A percentile compares a stretch with the other conserved stretches of the same genome.
Conservation (phyloP, 2,113 vertebrate genomes). For the Phasianus colchicus region DNA sequence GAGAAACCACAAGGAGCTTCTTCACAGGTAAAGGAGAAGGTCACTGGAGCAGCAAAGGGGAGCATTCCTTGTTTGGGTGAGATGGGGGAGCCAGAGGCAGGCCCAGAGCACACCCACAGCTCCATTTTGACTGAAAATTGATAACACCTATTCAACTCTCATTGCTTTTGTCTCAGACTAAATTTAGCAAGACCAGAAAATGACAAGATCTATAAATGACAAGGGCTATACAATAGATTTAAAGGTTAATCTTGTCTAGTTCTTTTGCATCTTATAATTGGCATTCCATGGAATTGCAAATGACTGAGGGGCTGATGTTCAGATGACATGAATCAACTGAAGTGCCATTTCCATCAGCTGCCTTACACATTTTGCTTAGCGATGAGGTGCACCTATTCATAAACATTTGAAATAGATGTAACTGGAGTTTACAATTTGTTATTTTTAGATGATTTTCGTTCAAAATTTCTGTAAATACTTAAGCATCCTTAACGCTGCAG, state of each 20-base stretch:
- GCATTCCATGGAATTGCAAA: background rate
- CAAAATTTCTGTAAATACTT: background rate
- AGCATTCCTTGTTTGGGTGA: rapidly evolving
- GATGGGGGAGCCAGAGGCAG: background rate
- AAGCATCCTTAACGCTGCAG: background rate
- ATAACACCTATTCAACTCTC: background rate
- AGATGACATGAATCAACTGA: background rate
- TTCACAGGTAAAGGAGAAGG: background rate
- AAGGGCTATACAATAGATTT: background rate
- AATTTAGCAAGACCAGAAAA: background rate
- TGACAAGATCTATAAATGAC: background rate
- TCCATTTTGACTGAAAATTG: background rate
- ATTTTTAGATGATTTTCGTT: background rate
- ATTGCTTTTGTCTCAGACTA: background rate
- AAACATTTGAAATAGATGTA: background rate
- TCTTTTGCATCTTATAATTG: background rate
- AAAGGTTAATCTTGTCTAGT: background rate
- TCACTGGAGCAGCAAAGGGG: background rate
- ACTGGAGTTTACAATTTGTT: background rate
- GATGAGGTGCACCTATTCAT: background rate
- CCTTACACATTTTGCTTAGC: background rate
- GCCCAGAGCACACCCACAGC: background rate
- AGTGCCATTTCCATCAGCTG: background rate
- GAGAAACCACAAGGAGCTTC: background rate
- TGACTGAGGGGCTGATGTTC: background rate